Base-by-base conservation (phyloP, 2,888 invertebrate species). In the Eupithecia exiguata region DNA sequence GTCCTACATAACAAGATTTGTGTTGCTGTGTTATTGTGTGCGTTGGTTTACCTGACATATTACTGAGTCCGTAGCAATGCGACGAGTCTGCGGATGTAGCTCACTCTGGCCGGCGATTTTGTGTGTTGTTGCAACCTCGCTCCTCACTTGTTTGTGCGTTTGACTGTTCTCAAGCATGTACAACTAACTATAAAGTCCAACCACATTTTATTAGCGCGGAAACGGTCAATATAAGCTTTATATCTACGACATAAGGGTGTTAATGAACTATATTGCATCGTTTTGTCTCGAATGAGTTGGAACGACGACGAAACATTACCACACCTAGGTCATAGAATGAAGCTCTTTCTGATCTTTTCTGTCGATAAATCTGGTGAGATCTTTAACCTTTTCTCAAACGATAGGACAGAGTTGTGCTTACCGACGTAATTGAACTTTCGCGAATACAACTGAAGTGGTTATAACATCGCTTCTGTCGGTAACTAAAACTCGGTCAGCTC, bases 61-160 rank as follows among this genome's bases (percentile, higher is more conserved):
- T 88, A 81, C 81, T 89, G 90, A 92, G 92, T 92, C 86, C 88
- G 89, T 92, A 91, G 92, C 83, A 79, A 61, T 71, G 49, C 73
- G 70, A 83, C 80, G 78, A 65, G 71, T 77, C 83, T 82, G 82
- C 84, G 76, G 80, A 82, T 82, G 81, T 82, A 92, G 94, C 92
- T 94, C 93, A 91, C 79, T 88, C 94, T 94, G 94, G 94, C 92
- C 94, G 93, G 91, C 89, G 93, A 91, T 93, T 81, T 91, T 92
- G 94, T 94, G 92, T 92, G 91, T 91, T 90, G 91, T 87, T 88
- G 89, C 90, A 84, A 86, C 86, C 87, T 87, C 84, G 89, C 88
- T 87, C 88, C 87, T 84, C 87, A 82, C 84, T 84, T 84, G 86
- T 87, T 35, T 62, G 85, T 84, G 81, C 86, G 90, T 88, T 90